Conservation (phyloP, 2,113 vertebrate genomes). For the Cyprinodon brontotheroides region DNA sequence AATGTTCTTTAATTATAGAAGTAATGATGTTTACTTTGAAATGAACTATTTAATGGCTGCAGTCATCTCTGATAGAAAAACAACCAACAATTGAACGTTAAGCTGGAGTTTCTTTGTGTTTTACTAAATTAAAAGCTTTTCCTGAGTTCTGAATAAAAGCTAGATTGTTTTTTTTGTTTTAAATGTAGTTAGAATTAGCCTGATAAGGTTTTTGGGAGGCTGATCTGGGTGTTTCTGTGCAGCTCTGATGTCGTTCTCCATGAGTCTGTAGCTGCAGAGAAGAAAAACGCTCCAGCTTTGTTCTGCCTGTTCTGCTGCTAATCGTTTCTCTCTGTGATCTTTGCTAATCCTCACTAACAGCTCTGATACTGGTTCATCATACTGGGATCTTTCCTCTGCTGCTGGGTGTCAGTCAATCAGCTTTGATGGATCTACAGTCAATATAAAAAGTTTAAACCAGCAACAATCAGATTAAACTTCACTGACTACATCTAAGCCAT, state of each 20-base stretch:
- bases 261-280: slow-evolving; percentile 5
- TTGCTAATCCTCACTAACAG: slow-evolving; percentile 4
- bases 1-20: background rate
- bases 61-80: too few species aligned
- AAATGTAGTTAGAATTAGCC: too few species aligned
- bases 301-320: slow-evolving; percentile 26
- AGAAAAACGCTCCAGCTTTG: slow-evolving; percentile 4
- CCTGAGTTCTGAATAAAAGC: too few species aligned
- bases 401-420: background rate
- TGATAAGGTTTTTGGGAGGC: too few species aligned
- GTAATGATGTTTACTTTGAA: too few species aligned
- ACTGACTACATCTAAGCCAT: background rate
- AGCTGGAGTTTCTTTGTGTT: too few species aligned
- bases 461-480: background rate
- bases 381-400: slow-evolving; percentile 12
- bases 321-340: slow-evolving; percentile 32
- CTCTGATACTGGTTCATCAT: slow-evolving; percentile 31
- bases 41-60: too few species aligned
- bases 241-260: background rate
- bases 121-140: too few species aligned
- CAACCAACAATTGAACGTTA: too few species aligned
- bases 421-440: background rate
- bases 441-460: background rate
- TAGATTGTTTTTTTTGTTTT: too few species aligned
- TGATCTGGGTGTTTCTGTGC: background rate